Evolutionary conservation across 2,888 invertebrate species (phyloP).

Genomic region (Apotomis betuletana): DNA sequence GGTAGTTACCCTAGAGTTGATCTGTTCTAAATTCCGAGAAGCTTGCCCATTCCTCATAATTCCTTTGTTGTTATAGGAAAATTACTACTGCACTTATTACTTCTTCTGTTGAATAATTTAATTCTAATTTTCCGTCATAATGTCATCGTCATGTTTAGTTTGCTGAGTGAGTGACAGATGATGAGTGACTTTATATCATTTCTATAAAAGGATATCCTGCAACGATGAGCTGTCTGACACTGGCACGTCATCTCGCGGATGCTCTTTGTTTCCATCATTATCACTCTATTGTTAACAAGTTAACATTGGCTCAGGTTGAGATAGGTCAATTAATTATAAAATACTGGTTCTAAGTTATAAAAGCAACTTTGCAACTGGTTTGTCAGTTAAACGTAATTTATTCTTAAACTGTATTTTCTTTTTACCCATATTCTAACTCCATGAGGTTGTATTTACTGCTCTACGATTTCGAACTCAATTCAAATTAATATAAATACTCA

Average conservation of each 20-base stretch:
- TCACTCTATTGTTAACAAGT: slow-evolving; percentile 9
- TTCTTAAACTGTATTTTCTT: too few relatives aligned
- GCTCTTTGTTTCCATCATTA: slow-evolving; percentile 12
- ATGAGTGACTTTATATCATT: slow-evolving; percentile 25
- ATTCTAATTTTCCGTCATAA: slow-evolving; percentile 1
- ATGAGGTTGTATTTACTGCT: too few relatives aligned
- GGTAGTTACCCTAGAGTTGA: slow-evolving; percentile 9
- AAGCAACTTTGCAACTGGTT: not conserved
- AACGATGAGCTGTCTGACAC: slow-evolving; percentile 16
- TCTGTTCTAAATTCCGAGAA: not conserved
- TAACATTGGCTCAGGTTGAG: not conserved
- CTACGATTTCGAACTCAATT: too few relatives aligned
- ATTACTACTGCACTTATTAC: not conserved
- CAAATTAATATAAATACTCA: too few relatives aligned
- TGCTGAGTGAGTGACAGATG: not conserved
- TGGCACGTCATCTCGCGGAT: slow-evolving; percentile 19
- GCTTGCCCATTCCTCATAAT: not conserved
- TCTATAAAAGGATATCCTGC: slow-evolving; percentile 33
- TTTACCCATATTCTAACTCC: too few relatives aligned
- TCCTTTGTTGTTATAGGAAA: not conserved
- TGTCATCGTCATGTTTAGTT: slow-evolving; percentile 1
- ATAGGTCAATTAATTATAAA: slow-evolving; percentile 7
- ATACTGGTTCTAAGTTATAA: not conserved
- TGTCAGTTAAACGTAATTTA: not conserved
- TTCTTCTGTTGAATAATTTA: not conserved